A percentile compares a stretch with the other conserved stretches of the same genome.
These are phyloP conservation scores for Trichoplusia ni DNA, from an alignment of 1,140 invertebrate species.

Conservation along the genomic window DNA sequence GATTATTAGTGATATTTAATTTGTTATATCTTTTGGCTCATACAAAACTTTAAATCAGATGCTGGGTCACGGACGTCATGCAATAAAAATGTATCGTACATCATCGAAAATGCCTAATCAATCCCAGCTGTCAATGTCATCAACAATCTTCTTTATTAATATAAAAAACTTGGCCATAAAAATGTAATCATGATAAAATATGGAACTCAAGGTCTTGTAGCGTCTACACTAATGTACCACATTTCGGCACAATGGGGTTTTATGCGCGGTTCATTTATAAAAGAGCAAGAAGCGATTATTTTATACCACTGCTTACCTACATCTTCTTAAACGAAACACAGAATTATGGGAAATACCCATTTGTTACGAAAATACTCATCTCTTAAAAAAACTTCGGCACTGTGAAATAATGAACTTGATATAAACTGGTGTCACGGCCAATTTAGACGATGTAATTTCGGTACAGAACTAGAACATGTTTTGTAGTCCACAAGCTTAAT, in stretches of 20 bases:
- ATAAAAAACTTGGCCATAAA: not conserved
- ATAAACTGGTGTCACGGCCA: not conserved
- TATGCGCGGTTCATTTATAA: conserved; percentile 40
- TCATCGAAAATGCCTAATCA: not conserved
- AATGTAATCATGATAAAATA: not conserved
- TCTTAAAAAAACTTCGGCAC: not conserved
- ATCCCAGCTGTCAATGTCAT: no score
- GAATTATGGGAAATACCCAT: no score
- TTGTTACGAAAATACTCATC: conserved; percentile 36
- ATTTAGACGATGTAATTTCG: conserved; percentile 5
- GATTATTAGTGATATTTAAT: conserved; percentile 18
- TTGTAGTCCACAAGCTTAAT: conserved; percentile 1
- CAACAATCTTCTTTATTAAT: no score
- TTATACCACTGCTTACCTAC: no score
- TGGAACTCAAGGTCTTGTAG: conserved; percentile 4
- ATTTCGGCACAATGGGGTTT: conserved; percentile 7
- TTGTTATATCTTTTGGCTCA: conserved; percentile 2
- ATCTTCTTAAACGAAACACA: no score
- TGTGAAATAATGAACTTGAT: conserved; percentile 9
- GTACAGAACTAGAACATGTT: not conserved
- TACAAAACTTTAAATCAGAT: conserved; percentile 7
- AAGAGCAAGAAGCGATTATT: conserved; percentile 33
- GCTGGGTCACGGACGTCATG: conserved; percentile 31
- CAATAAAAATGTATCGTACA: not conserved
- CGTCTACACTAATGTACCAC: not conserved